Base-by-base conservation (phyloP, 1,140 invertebrate species). In the Zaprionus vittiger region DNA sequence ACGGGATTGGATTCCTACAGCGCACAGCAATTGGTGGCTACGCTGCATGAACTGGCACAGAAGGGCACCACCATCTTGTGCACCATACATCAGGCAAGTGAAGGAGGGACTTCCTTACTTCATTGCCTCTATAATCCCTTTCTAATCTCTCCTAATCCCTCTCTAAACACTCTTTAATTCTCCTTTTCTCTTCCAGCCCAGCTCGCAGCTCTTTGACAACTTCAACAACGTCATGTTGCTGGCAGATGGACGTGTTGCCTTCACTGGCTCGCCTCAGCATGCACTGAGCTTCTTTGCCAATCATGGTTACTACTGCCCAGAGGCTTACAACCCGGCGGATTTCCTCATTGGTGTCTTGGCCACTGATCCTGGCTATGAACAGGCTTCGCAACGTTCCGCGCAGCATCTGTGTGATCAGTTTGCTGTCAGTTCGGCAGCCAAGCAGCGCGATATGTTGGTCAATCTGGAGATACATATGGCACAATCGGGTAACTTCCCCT, bases 1-100 rank as follows among this genome's bases (percentile, higher is more conserved):
- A 99, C 96, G 0, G 96, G 98, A 0, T 93, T 99, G 52, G 98
- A 99, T 92, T 97, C 98, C 0, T 98, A 96, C 83, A 98, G 98
- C 86, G 98, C 98, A 0, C 95, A 96, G 79, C 97, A 97, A 91
- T 93, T 99, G 52, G 95, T 99, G n/a, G 93, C 94, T 3, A 95
- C 96, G 79, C 94, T 98, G 91, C 95, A 95, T 47, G 93, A 93
- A 26, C 95, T 96, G 87, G 95, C 95, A 1, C 91, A 93, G 15
- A 92, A 94, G 63, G 96, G 97, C 20, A 96, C 97, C 84, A 99
- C 98, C 0, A 96, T 99, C 3, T 93, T 99, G 22, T 98, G 97
- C 87, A 99, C 98, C 14, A 99, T 99, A 79, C 98, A 99, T 93
- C 99, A 99, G 93, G 73, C 65, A 28, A 20, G 12, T 9, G 2